A percentile compares a stretch with the other conserved stretches of the same genome.
phyloP scores from a whole-genome alignment of 2,888 invertebrate species.

The Tethea ocularis region DNA sequence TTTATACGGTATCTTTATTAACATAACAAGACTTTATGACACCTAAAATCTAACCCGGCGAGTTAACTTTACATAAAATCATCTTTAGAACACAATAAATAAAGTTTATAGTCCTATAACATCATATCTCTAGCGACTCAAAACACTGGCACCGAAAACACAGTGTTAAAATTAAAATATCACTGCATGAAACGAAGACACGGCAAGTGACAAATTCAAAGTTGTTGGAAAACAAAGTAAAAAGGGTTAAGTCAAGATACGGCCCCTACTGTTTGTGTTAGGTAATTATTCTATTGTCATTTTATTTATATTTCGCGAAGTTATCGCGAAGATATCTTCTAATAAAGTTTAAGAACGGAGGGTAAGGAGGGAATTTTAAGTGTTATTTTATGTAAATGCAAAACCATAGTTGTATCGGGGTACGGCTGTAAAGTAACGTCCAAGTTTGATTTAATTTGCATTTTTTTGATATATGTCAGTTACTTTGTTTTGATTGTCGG shows the following conservation, averaged over 20 bases:
- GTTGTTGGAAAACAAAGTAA: constrained; percentile 20
- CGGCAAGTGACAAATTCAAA: not conserved
- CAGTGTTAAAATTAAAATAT: constrained; percentile 9
- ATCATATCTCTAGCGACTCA: not conserved
- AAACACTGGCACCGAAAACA: constrained; percentile 14
- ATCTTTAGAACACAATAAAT: constrained; percentile 5
- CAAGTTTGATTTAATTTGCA: constrained; percentile 62
- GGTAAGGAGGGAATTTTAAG: constrained; percentile 66
- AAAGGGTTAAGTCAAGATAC: constrained; percentile 49
- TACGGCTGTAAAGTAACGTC: constrained; percentile 25
- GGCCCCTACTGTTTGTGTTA: constrained; percentile 54
- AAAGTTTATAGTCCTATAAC: not conserved
- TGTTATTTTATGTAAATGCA: constrained; percentile 78
- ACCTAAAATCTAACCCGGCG: constrained; percentile 10
- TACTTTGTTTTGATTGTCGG: constrained; percentile 6
- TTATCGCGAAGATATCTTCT: constrained; percentile 73
- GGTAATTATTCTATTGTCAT: constrained; percentile 78
- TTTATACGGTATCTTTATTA: constrained; percentile 28
- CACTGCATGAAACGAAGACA: not conserved
- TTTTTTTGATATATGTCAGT: constrained; percentile 36
- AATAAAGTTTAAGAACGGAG: constrained; percentile 70
- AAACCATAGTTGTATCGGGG: constrained; percentile 64
- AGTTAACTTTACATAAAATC: constrained; percentile 5
- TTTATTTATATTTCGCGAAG: constrained; percentile 78
- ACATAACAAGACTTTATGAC: constrained; percentile 44